Evolutionary conservation across 2,797 vertebrate species (phyloP).

Genomic region (Melanotaenia maccullochi): DNA sequence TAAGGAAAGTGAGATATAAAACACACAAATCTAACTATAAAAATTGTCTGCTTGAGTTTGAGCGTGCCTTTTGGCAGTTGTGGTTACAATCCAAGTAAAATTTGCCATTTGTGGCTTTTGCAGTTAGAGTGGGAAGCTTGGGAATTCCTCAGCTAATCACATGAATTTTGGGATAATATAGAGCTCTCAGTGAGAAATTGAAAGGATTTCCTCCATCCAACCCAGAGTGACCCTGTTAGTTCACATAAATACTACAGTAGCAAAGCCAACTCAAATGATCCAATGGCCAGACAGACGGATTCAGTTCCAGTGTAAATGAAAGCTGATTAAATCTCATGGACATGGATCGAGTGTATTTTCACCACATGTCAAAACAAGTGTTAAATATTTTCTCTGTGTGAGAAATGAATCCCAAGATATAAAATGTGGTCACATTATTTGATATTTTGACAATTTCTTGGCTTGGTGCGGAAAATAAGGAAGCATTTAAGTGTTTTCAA

Average conservation of each 20-base stretch:
- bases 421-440: slow-evolving; percentile 19
- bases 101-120: slow-evolving; percentile 41
- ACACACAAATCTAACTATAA: slow-evolving; percentile 49
- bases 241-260: slow-evolving; percentile 33
- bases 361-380: slow-evolving; percentile 42
- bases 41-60: slow-evolving; percentile 49
- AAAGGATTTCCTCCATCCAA: slow-evolving; percentile 37
- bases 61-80: slow-evolving; percentile 48
- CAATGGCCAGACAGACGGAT: slow-evolving; percentile 46
- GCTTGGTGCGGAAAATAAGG: not conserved
- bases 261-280: slow-evolving; percentile 51
- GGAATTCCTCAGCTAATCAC: slow-evolving; percentile 33
- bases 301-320: slow-evolving; percentile 50
- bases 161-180: slow-evolving; percentile 34
- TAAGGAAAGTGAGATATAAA: slow-evolving; percentile 51
- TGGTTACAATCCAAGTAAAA: slow-evolving; percentile 64
- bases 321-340: slow-evolving; percentile 43
- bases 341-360: slow-evolving; percentile 16
- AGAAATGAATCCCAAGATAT: slow-evolving; percentile 14
- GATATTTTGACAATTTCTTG: slow-evolving; percentile 33
- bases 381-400: slow-evolving; percentile 34
- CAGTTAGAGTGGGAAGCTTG: slow-evolving; percentile 34
- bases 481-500: slow-evolving; percentile 16
- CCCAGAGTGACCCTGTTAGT: slow-evolving; percentile 26
- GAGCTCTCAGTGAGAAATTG: slow-evolving; percentile 32